Evolutionary conservation across 2,888 invertebrate species (phyloP).

Genomic region (Allacma fusca): DNA sequence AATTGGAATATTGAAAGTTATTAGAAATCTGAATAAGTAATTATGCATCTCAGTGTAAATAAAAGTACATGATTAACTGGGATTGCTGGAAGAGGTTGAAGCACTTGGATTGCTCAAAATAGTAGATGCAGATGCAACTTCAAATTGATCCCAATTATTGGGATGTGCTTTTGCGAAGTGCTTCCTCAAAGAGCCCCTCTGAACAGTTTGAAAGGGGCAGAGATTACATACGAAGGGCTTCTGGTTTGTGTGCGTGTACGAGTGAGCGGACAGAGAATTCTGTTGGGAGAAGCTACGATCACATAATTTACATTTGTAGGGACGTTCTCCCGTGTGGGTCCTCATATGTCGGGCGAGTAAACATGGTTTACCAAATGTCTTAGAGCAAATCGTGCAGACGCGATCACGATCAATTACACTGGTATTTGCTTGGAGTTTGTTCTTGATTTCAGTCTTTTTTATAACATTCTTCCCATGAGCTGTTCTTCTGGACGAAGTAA

Average conservation of each 20-base stretch:
- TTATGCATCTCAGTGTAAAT: too few relatives aligned
- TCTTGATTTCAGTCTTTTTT: not conserved
- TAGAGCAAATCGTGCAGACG: conserved; percentile 66
- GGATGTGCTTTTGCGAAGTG: conserved; percentile 70
- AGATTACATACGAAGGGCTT: conserved; percentile 69
- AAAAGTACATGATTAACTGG: too few relatives aligned
- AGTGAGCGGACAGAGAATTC: conserved; percentile 71
- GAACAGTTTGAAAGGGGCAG: conserved; percentile 71
- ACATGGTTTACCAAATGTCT: conserved; percentile 68
- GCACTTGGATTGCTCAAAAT: not conserved
- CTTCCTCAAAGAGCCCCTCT: conserved; percentile 70
- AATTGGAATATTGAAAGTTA: too few relatives aligned
- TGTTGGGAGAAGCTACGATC: conserved; percentile 71
- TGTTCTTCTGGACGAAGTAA: not conserved
- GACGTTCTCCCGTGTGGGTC: conserved; percentile 71
- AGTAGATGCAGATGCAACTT: not conserved
- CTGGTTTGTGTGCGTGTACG: conserved; percentile 68
- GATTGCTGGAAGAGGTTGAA: too few relatives aligned
- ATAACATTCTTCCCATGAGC: not conserved
- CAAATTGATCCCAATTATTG: conserved; percentile 22
- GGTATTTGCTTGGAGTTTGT: not conserved
- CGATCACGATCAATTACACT: conserved; percentile 27
- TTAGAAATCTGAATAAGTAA: too few relatives aligned
- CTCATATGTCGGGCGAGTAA: conserved; percentile 68
- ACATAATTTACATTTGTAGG: conserved; percentile 70